These are phyloP conservation scores for Scomberomorus guttatus DNA, from an alignment of 2,797 vertebrate genomes.

Conservation along the genomic window DNA sequence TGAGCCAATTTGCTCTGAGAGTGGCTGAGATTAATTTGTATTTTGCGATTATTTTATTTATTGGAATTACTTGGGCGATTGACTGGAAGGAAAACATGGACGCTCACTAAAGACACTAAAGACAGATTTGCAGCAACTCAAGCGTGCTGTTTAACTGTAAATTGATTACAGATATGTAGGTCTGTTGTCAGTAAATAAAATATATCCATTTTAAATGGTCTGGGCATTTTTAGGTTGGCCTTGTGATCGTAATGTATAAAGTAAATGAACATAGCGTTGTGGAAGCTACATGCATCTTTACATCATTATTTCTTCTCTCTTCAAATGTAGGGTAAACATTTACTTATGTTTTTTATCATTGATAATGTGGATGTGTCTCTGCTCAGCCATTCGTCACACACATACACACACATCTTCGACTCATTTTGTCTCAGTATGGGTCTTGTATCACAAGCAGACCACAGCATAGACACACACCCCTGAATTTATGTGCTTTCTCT, in stretches of 20 bases:
- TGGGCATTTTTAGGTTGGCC: not conserved
- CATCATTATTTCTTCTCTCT: not conserved
- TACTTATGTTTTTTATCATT: not conserved
- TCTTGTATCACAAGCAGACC: slow-evolving; percentile 43
- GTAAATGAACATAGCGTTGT: not conserved
- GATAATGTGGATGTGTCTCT: not conserved
- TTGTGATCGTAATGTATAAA: not conserved
- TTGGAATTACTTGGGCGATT: slow-evolving; percentile 6
- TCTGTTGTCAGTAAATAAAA: slow-evolving; percentile 5
- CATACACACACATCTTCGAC: not conserved
- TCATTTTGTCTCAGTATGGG: slow-evolving; percentile 47
- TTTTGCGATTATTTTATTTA: slow-evolving; percentile 16
- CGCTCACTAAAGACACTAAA: not conserved
- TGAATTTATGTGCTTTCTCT: slow-evolving; percentile 50
- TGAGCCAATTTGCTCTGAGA: slow-evolving; percentile 37
- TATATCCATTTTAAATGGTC: not conserved
- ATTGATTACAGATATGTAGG: slow-evolving; percentile 25
- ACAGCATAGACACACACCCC: slow-evolving; percentile 34
- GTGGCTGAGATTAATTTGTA: slow-evolving; percentile 28
- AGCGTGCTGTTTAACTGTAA: slow-evolving; percentile 20
- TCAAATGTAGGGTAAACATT: not conserved
- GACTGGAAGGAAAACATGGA: not conserved
- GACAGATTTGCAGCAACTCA: slow-evolving; percentile 20
- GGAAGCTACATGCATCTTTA: not conserved
- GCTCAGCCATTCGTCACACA: slow-evolving; percentile 4